Evolutionary conservation across 2,113 vertebrate genomes (phyloP).

Genomic region (Crotalus viridis): DNA sequence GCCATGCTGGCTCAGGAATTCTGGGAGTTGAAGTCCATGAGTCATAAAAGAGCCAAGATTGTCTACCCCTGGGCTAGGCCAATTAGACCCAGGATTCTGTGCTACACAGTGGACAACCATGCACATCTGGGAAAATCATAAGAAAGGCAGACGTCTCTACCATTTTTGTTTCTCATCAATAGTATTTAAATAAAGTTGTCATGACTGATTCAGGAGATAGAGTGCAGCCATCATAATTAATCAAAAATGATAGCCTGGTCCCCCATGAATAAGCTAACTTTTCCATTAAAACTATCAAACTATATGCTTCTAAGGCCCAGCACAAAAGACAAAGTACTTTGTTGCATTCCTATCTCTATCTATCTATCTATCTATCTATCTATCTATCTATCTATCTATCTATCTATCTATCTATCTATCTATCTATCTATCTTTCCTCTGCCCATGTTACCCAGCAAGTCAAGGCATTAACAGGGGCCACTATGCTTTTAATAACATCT

Average conservation of each 20-base stretch:
- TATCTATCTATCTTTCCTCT: not conserved
- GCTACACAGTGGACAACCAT: not conserved
- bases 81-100: not conserved
- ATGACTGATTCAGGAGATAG: too few species aligned
- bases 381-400: too few species aligned
- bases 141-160: not conserved
- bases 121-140: not conserved
- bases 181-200: too few species aligned
- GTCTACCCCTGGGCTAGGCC: not conserved
- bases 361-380: too few species aligned
- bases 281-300: not conserved
- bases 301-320: not conserved
- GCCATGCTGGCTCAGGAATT: too few species aligned
- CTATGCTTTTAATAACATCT: conserved; percentile 28
- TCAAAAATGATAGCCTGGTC: not conserved
- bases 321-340: conserved; percentile 14
- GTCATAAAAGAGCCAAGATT: too few species aligned
- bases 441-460: conserved; percentile 15
- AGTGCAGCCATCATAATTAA: too few species aligned
- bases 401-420: too few species aligned
- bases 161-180: not conserved
- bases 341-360: not conserved
- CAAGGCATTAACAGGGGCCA: conserved; percentile 33
- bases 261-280: not conserved
- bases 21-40: too few species aligned